Evolutionary conservation across 2,113 vertebrate genomes (phyloP), one percentile per base, ranked within the genome.

Genomic region (Beaufortia kweichowensis): DNA sequence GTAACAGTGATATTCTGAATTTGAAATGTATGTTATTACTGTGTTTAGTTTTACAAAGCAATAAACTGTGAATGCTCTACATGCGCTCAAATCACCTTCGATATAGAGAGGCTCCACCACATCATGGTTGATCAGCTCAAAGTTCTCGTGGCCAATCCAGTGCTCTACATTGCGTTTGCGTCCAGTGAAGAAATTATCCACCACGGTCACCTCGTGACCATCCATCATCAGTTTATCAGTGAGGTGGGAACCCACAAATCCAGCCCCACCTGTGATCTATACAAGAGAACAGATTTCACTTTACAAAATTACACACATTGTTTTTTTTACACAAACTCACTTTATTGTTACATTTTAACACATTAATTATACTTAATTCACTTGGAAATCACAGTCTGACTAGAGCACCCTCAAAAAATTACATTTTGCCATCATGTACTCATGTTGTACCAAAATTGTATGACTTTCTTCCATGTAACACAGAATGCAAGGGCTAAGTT

Each of bases 171-270:
- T 99, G 84, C 97, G 94, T 88, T 98, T 98, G 79, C 97, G 94
- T 80, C 97, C 97, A 0, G 96, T 99, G 92, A 99, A 99, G 91
- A 99, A 99, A 92, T 99, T 99, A 93, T 99, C 97, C 82, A 99
- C 97, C 88, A 99, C 97, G 0, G 97, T 99, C 82, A 99, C 94
- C 88, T 99, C 97, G 39, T 99, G 97, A 84, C 97, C 97, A 14
- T 98, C 97, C 97, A 99, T 99, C 97, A 99, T 99, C 89, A 99
- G 94, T 83, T 99, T 98, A 90, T 99, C 97, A 24, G 97, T 96
- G 82, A 99, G 93, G 86, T 99, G 97, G 81, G 97, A 99, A 74
- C 97, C 97, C 83, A 99, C 97, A 81, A 99, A 99, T 65, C 97
- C 97, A 41, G 97, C 97, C 39, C 97, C 97, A 84, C 97, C 97